A percentile compares a stretch with the other conserved stretches of the same genome.
Evolutionary conservation across 1,140 invertebrate species (phyloP).

Genomic region (Anagrus nilaparvatae): DNA sequence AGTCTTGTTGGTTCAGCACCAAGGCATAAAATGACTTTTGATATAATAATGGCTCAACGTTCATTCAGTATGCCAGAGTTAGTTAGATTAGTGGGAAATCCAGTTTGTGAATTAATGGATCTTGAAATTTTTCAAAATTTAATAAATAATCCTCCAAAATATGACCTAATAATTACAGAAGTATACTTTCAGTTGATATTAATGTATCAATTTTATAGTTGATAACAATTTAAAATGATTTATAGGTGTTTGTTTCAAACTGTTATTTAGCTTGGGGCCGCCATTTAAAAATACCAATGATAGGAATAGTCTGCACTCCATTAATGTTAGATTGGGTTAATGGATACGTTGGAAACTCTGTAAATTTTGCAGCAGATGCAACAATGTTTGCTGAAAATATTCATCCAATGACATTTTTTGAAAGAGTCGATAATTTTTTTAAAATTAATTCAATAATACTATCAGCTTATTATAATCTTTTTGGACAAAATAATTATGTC

Average conservation of each 20-base stretch:
- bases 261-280: slow-evolving; percentile 46
- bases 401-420: no score
- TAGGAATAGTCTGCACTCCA: slow-evolving; percentile 45
- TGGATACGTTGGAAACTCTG: slow-evolving; percentile 47
- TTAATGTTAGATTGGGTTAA: slow-evolving; percentile 46
- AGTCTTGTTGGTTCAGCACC: slow-evolving; percentile 18
- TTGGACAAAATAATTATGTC: slow-evolving; percentile 29
- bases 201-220: not conserved
- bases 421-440: no score
- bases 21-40: no score
- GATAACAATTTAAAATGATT: slow-evolving; percentile 4
- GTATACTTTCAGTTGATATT: slow-evolving; percentile 5
- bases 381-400: no score
- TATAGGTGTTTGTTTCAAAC: slow-evolving; percentile 24
- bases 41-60: slow-evolving; percentile 17
- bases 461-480: no score
- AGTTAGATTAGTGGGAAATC: not conserved
- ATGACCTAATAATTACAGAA: slow-evolving; percentile 18
- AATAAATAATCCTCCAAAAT: slow-evolving; percentile 16
- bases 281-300: slow-evolving; percentile 46
- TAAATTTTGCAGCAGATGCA: slow-evolving; percentile 45
- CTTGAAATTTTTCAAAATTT: slow-evolving; percentile 16
- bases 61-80: not conserved
- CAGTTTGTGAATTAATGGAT: slow-evolving; percentile 15
- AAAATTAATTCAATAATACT: no score